phyloP scores from a whole-genome alignment of 2,888 invertebrate genomes.

The Ctenicera cuprea region DNA sequence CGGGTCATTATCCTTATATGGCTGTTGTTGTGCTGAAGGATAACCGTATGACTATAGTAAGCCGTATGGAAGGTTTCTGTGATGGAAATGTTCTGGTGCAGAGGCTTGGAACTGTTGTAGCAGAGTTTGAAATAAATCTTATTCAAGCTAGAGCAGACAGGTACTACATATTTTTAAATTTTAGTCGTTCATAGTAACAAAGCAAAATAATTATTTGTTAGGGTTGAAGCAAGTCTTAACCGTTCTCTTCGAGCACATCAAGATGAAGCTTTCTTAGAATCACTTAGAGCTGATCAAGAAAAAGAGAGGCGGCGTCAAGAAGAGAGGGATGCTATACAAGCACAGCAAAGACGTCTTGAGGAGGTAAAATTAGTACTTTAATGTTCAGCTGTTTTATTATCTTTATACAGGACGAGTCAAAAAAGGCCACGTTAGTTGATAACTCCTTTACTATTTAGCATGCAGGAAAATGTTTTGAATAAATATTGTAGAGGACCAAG shows the following conservation, averaged over 20 bases:
- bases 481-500: too few species aligned
- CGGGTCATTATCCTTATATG: conserved; percentile 88
- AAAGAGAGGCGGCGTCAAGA: conserved; percentile 87
- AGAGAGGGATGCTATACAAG: conserved; percentile 75
- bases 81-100: conserved; percentile 82
- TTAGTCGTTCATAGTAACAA: too few species aligned
- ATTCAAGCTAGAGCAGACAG: conserved; percentile 91
- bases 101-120: conserved; percentile 84
- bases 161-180: conserved; percentile 69
- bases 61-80: conserved; percentile 89
- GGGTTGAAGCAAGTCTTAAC: conserved; percentile 88
- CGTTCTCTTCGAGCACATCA: conserved; percentile 92
- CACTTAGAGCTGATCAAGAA: conserved; percentile 94
- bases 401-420: too few species aligned
- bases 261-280: conserved; percentile 95
- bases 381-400: too few species aligned
- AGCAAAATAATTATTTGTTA: conserved; percentile 1
- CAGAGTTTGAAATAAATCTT: conserved; percentile 91
- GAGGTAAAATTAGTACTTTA: conserved; percentile 59
- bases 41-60: conserved; percentile 86
- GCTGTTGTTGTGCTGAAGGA: conserved; percentile 93
- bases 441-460: too few species aligned
- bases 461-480: too few species aligned
- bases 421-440: too few species aligned
- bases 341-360: conserved; percentile 72